Evolutionary conservation across 2,797 vertebrate genomes (phyloP), one percentile per base, ranked within the genome.

Genomic region (Otolemur crassicaudatus): DNA sequence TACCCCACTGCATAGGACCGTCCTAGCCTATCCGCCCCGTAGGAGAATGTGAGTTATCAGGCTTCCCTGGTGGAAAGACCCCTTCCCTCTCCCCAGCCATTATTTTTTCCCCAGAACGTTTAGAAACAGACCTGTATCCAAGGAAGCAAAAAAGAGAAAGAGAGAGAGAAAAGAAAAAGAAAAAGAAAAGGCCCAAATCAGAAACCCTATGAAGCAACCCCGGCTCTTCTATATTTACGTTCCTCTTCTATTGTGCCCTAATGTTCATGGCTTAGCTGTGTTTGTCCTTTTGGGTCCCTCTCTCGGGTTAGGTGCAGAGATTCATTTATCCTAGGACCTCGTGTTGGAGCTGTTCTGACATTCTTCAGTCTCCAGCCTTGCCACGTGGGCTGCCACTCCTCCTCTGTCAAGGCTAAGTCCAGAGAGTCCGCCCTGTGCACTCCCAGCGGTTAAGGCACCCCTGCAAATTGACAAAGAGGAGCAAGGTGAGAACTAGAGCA

Each of bases 21-120:
- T 77, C 22, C 61, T 40, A 49, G 31, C 34, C 61, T 34, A 49
- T 27, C 34, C 56, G 22, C 81, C 53, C 58, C 46, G 31, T 17
- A 76, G 76, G 37, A 83, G 84, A 83, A 49, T 14, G 19, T 40
- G 53, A 6, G 25, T 46, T 37, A 75, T 17, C 72, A 87, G n/a
- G 72, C 60, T 86, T 90, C 29, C 31, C 67, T 53, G 16, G 58
- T 40, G 1, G 67, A 80, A 22, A 75, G 60, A 65, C 17, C 46
- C 23, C 2, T 0, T 9, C 6, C 22, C 34, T 5, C 20, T 84
- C 34, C 5, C 27, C 2, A 7, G 2, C 4, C 5, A 22, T 65
- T 40, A 60, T 67, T 40, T 67, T n/a, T 49, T 93, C 89, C 27
- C 69, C 83, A 86, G 53, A 82, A 85, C 29, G 31, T 82, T 49